Base-by-base conservation (phyloP, 2,113 vertebrate genomes). In the Pipa parva region DNA sequence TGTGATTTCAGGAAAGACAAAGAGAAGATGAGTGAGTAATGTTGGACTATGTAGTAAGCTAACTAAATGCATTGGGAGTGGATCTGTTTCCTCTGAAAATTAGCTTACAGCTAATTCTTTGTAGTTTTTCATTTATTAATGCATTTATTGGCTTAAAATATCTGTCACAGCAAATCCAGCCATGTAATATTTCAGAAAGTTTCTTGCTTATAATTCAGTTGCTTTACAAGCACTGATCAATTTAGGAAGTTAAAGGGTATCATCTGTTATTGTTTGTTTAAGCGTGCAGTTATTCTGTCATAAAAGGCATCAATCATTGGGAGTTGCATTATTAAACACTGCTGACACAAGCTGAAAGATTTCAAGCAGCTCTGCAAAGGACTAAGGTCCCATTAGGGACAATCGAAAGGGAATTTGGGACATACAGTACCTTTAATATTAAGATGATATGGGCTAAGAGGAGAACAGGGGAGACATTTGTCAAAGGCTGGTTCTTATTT, bases 51-150 rank as follows among this genome's bases (percentile, higher is more conserved):
- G 18, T 18, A 21, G 9, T 13, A 17, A 13, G 58, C 33, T 59
- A 54, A 37, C 59, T 69, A 69, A 69, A 60, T 52, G 54, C 48
- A 60, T 61, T 45, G 66, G 26, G 48, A 45, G 33, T 27, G 66
- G 51, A 61, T 61, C 57, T 68, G 65, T 68, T 68, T 68, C 65
- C 65, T 68, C 65, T 59, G 65, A 31, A 68, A 68, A 68, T 61
- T 60, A 70, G 59, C 66, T 70, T 70, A 70, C 1, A 31, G 66
- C 66, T 70, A 70, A 70, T 70, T 70, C 57, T 45, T 70, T 54
- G 33, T 57, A 29, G 56, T 61, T 70, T 70, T 61, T 31, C 66
- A 70, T 61, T 60, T 69, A 69, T 70, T 70, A 70, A 70, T 45
- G 66, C 61, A 70, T 60, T 70, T 70, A 70, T 61, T 54, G 66